Evolutionary conservation across 2,797 vertebrate genomes (phyloP), one percentile per base, ranked within the genome.

Genomic region (Danio aesculapii): DNA sequence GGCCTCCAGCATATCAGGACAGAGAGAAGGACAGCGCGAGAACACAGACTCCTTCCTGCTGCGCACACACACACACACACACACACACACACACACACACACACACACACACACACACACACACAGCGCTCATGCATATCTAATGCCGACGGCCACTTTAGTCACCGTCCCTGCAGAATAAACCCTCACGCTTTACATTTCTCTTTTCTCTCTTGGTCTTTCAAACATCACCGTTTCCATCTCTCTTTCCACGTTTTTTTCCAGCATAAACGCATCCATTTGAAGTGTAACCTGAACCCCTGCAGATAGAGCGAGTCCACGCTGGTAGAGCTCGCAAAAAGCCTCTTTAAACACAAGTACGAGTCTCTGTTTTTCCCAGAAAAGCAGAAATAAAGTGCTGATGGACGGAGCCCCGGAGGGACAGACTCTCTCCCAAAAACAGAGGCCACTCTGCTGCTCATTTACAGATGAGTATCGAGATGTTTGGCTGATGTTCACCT

Each of bases 391-490:
- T 87, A 86, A 86, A 86, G 30, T 30, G 30, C 30, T 84, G 87
- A 88, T 87, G 83, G 87, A 89, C 86, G 84, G 83, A 58, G 73
- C 63, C 81, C 79, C 78, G 71, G 82, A 87, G 86, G 83, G 71
- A 49, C 41, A 75, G 50, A 81, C 66, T 72, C 86, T 81, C 75
- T 80, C 63, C 76, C 63, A 57, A 79, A 75, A 76, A 72, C 50
- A 19, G 7, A 44, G 68, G 55, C 76, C 71, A 82, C 81, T 85
- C 75, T 84, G 46, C 78, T 83, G 71, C 82, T 81, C 67, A 76
- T 87, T 86, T 79, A 69, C 80, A 55, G 75, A 80, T 77, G 86
- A 84, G 87, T 77, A 85, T 86, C 77, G 80, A 39, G 55, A 82
- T 73, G 69, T 77, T 76, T 30, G 5, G 10, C 74, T 61, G 82